Base-by-base conservation (phyloP, 2,113 vertebrate genomes). In the Planiliza haematocheilus region DNA sequence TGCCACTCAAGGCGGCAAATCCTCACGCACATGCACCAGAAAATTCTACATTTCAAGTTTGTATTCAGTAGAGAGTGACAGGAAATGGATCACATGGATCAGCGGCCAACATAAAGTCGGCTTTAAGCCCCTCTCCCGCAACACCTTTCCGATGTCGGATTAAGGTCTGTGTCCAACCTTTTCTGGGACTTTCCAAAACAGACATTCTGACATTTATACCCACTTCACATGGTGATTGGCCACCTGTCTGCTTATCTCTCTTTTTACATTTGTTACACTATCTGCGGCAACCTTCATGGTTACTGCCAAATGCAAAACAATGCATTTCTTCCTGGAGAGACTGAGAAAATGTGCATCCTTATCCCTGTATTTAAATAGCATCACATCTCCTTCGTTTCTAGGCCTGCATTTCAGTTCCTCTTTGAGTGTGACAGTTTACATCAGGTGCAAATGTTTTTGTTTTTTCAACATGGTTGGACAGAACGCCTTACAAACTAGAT, bases 1-100 rank as follows among this genome's bases (percentile, higher is more conserved):
- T 52, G 42, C 38, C 74, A 59, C 5, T 76, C 56, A 78, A 21
- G 34, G 43, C 16, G 43, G 7, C 4, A 48, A 57, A 46, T 60
- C 9, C 41, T 53, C 37, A 18, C 8, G 18, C 9, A 56, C 12
- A 41, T 49, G 4, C 10, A 58, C n/a, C 13, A 53, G 9, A 39
- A 42, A 68, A 24, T 24, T n/a, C 14, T 10, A 4, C 10, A 55
- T 60, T 52, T 70, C 8, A 18, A 12, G 13, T 52, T 58, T 69
- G 10, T 39, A 43, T 50, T 66, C 11, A 56, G 46, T 0, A 8
- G n/a, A 21, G 30, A 51, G 34, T 30, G 68, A 66, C 36, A 77
- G 53, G 45, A 48, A 55, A 60, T 49, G 2, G 24, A 52, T 53
- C 49, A 61, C 34, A 65, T 1, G 12, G 14, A 56, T 39, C 49